These are phyloP conservation scores for Rhogogaster chlorosoma DNA, from an alignment of 2,888 invertebrate genomes.

Conservation along the genomic window DNA sequence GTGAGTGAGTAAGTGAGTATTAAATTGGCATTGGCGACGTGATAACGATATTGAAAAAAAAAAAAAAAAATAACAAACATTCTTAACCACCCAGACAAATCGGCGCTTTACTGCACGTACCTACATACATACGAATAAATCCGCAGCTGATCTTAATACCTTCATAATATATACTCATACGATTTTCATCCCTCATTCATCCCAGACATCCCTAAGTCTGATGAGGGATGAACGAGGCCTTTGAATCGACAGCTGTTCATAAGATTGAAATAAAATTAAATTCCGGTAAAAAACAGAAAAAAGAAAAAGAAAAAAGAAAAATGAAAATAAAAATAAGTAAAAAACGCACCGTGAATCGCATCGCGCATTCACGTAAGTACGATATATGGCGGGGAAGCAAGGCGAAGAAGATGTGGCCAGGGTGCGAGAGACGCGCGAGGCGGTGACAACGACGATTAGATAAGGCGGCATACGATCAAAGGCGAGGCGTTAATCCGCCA, in stretches of 20 bases:
- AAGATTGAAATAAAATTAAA: too few relatives aligned
- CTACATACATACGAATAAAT: too few relatives aligned
- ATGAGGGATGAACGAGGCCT: too few relatives aligned
- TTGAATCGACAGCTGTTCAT: too few relatives aligned
- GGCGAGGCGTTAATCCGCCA: constrained; percentile 76
- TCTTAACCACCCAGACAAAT: not conserved
- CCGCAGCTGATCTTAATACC: too few relatives aligned
- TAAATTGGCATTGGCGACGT: not conserved
- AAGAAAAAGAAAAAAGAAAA: too few relatives aligned
- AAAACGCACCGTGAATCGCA: too few relatives aligned
- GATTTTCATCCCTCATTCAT: too few relatives aligned
- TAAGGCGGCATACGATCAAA: constrained; percentile 75
- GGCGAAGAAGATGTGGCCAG: constrained; percentile 22
- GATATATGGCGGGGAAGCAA: not conserved
- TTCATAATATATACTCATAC: too few relatives aligned
- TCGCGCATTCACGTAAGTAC: not conserved
- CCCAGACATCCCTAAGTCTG: too few relatives aligned
- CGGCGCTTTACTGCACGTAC: not conserved
- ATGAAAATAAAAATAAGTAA: too few relatives aligned
- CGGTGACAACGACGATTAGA: constrained; percentile 72
- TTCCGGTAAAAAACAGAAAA: too few relatives aligned
- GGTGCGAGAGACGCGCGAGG: constrained; percentile 45
- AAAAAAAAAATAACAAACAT: not conserved
- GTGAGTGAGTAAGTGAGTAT: not conserved
- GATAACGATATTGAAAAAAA: constrained; percentile 51